Percentiles rank a stretch among this genome's conserved stretches.
These are phyloP conservation scores for Drosophila willistoni DNA, from an alignment of 1,140 invertebrate species.

Conservation along the genomic window DNA sequence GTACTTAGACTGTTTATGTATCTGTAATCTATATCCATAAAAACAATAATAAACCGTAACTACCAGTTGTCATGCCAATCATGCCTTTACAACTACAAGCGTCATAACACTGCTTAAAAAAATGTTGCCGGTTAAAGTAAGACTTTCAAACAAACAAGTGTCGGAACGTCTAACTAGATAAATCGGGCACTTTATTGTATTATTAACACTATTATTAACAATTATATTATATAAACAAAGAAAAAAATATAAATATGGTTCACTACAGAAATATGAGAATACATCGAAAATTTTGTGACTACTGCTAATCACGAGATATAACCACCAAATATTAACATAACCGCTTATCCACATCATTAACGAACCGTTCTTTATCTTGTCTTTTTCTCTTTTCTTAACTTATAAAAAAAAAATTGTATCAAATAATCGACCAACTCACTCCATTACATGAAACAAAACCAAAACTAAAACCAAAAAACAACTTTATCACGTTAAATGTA, in stretches of 20 bases:
- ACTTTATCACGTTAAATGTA: background rate
- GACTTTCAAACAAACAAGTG: no score
- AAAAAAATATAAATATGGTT: no score
- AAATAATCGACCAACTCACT: slow-evolving; percentile 35
- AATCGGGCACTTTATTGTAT: no score
- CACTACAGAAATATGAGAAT: background rate
- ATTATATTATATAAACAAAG: no score
- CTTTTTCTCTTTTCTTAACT: slow-evolving; percentile 72
- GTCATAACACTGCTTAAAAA: no score
- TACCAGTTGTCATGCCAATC: background rate
- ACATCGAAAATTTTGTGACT: background rate
- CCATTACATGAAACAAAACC: slow-evolving; percentile 50
- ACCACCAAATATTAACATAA: slow-evolving; percentile 27
- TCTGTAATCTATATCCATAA: background rate
- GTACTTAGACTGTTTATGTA: background rate
- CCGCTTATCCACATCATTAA: slow-evolving; percentile 64
- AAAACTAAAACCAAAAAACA: background rate
- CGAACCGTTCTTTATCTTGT: slow-evolving; percentile 76
- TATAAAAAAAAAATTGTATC: slow-evolving; percentile 27
- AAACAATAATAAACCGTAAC: background rate
- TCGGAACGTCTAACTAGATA: no score
- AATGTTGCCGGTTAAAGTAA: no score
- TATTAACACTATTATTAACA: no score
- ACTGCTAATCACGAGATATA: slow-evolving; percentile 7
- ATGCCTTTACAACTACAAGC: no score